Evolutionary conservation across 1,140 invertebrate genomes (phyloP), one percentile per base, ranked within the genome.

Genomic region (Batillaria attramentaria): DNA sequence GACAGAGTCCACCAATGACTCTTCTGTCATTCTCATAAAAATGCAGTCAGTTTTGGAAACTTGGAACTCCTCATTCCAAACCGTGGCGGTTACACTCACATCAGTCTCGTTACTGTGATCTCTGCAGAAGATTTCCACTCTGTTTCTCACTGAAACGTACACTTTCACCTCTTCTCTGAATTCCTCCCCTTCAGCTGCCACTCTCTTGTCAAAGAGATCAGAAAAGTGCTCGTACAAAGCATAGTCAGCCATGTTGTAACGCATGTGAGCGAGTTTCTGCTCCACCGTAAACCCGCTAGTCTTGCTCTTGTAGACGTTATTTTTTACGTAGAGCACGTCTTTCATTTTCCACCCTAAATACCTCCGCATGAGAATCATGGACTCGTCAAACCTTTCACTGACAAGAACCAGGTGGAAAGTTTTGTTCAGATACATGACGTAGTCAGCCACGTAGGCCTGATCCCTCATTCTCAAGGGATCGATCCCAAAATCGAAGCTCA

Each of bases 341-440:
- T 90, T 86, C 20, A 90, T 74, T 13, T 88, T 81, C 92, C 92
- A 93, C 65, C 89, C 90, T 66, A 93, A 89, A 4, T 91, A 78
- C 70, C 92, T 82, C 20, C 85, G 84, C 68, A 93, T 78, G 8
- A 93, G 81, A 57, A 93, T 85, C 50, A 93, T 82, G 3, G 92
- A 92, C 77, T 92, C 91, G 70, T 93, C 92, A 83, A 93, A 91
- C 50, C 89, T 84, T 78, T 93, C 92, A 1, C 91, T 85, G 10
- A 93, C 87, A 89, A 93, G 88, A 31, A 93, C 89, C 13, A 93
- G 85, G 79, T 91, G 85, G 81, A 93, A 93, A 18, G 88, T 80
- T 8, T 74, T 69, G 13, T 92, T 90, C 3, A 92, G 73, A 3
- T 69, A 35, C 10, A 46, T 69, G 4, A 83, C 28, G 31, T 79